These are phyloP conservation scores for Dione juno DNA, from an alignment of 2,888 invertebrate genomes.

Conservation along the genomic window DNA sequence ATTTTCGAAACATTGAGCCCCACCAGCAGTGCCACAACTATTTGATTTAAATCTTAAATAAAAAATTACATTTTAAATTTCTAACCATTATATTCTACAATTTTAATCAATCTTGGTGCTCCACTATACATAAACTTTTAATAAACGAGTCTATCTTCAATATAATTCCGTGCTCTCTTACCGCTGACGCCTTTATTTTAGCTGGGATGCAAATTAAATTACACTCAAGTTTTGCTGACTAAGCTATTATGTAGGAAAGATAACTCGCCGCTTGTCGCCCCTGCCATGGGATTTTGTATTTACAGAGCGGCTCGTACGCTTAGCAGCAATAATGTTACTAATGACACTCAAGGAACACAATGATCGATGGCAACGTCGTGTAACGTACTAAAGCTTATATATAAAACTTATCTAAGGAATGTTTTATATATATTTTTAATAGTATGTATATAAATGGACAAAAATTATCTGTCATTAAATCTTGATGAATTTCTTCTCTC, in stretches of 20 bases:
- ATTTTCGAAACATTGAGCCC: too few species aligned
- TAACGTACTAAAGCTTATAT: background rate
- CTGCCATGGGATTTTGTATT: conserved; percentile 43
- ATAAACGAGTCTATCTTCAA: conserved; percentile 53
- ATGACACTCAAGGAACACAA: conserved; percentile 1
- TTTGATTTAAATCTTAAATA: too few species aligned
- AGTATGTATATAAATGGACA: too few species aligned
- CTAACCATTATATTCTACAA: background rate
- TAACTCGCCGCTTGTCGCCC: conserved; percentile 56
- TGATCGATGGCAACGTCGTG: conserved; percentile 4
- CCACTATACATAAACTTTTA: conserved; percentile 26
- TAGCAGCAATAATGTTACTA: conserved; percentile 20
- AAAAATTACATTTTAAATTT: too few species aligned
- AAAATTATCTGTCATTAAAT: too few species aligned
- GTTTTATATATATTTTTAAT: background rate
- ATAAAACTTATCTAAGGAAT: background rate
- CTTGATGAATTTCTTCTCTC: too few species aligned
- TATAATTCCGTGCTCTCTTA: conserved; percentile 51
- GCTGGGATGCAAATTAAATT: conserved; percentile 76
- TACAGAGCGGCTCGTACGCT: conserved; percentile 36
- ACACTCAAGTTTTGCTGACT: conserved; percentile 74
- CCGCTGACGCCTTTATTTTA: conserved; percentile 68
- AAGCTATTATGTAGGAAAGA: conserved; percentile 62
- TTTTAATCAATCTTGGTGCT: conserved; percentile 28
- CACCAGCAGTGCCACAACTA: too few species aligned